Evolutionary conservation across 2,797 vertebrate genomes (phyloP), one percentile per base, ranked within the genome.

Genomic region (Acanthornis magna): DNA sequence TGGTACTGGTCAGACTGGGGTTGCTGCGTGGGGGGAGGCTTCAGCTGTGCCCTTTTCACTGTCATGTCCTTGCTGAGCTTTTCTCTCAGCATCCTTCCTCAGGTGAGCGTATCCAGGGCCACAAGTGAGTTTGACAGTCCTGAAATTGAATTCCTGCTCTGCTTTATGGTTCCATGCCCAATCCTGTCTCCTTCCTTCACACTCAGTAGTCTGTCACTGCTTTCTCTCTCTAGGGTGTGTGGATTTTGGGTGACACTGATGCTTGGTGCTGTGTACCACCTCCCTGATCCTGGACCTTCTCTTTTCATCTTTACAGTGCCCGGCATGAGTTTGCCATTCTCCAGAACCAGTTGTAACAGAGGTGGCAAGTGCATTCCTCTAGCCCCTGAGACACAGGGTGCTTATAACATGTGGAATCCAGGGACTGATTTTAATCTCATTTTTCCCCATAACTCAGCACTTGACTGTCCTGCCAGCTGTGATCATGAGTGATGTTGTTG

Each of bases 131-230:
- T 78, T 96, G 91, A 94, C 89, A 94, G 62, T 89, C 70, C 79
- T 86, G 73, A 92, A 94, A 94, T 72, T 94, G 91, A 94, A 94
- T 86, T 96, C 65, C 66, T 91, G 79, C 76, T 91, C 91, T 92
- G 66, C 79, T 97, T 86, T 92, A 76, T 76, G 70, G 87, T 89
- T 91, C 78, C 34, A 6, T 86, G 70, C 76, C 70, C 76, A 70
- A 32, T 91, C 62, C 82, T 62, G 82, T 93, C 92, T 93, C 66
- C 62, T 92, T 91, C 8, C 54, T 83, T 96, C 78, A 84, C 43
- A 15, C 47, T 88, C 88, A 75, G 57, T 73, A 78, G 88, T 55
- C 66, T 63, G 22, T 84, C 66, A 75, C 66, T 1, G 14, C 58
- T 78, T 91, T 87, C 21, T 77, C n/a, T 85, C 75, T 75, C 60